These are phyloP conservation scores for Oncorhynchus nerka DNA, from an alignment of 2,113 vertebrate species.

Conservation along the genomic window DNA sequence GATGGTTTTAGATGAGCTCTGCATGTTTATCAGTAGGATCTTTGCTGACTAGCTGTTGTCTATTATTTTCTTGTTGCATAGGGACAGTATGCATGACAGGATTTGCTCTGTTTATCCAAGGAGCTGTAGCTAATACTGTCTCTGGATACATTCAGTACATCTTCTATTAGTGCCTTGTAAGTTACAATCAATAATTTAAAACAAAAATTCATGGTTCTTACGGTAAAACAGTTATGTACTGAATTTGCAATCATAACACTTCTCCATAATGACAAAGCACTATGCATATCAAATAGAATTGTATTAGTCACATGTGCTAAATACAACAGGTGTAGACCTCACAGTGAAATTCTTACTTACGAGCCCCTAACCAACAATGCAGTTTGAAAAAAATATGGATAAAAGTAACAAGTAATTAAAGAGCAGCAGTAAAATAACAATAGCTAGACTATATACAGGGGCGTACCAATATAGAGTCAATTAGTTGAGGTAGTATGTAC, in stretches of 20 bases:
- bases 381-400: no score
- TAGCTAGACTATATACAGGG: no score
- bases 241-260: not conserved
- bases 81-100: not conserved
- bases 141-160: not conserved
- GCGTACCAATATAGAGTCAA: no score
- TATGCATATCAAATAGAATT: not conserved
- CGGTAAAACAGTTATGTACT: constrained; percentile 10
- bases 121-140: not conserved
- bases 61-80: constrained; percentile 28
- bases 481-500: no score
- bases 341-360: no score
- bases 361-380: no score
- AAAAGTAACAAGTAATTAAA: no score
- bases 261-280: constrained; percentile 2
- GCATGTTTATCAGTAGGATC: constrained; percentile 48
- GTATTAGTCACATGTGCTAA: no score
- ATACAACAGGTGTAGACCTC: no score
- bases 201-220: no score
- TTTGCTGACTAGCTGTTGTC: constrained; percentile 27
- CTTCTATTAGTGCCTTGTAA: constrained; percentile 1
- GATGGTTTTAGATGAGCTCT: constrained; percentile 21
- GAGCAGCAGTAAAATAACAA: no score
- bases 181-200: constrained; percentile 29
- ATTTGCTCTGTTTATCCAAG: not conserved